Evolutionary conservation across 2,113 vertebrate species (phyloP), one percentile per base, ranked within the genome.

Genomic region (Pseudorasbora parva): DNA sequence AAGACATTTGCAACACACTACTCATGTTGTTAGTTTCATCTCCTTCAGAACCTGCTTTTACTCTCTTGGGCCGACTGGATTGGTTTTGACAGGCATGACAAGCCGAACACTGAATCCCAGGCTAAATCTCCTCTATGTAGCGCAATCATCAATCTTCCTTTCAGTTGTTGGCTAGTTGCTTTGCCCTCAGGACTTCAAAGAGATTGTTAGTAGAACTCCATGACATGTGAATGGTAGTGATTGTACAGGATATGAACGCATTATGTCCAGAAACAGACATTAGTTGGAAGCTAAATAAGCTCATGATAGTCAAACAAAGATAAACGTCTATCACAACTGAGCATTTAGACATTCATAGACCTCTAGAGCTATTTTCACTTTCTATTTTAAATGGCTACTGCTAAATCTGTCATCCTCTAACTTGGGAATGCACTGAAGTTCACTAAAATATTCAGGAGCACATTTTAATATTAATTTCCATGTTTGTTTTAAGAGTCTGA

Each of bases 401-500:
- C 25, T 69, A 19, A 47, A 80, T 27, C 8, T 84, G 51, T 57
- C 54, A 80, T 41, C 57, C 47, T 37, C 25, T 56, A 66, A 49
- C 62, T 25, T 27, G 9, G 15, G 59, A 80, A 81, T 47, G 30
- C 78, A 85, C 27, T 64, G 51, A 64, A 54, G 17, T 19, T 45
- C 11, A 27, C 66, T 85, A 73, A 85, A 85, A 81, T 75, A 85
- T 85, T 79, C 45, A 81, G 25, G 12, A 43, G 33, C 12, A 45
- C 8, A 75, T 75, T 85, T 75, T 14, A 68, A 66, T 85, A 81
- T 81, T 85, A 66, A 81, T 81, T 78, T 59, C 17, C 15, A 74
- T 56, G 37, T 27, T 79, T 84, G 43, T 85, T 81, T 84, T 73
- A 84, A 73, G 73, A 84, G n/a, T 54, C 33, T 60, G 56, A 66